Evolutionary conservation across 2,113 vertebrate genomes (phyloP), one percentile per base, ranked within the genome.

Genomic region (Paradoxurus hermaphroditus): DNA sequence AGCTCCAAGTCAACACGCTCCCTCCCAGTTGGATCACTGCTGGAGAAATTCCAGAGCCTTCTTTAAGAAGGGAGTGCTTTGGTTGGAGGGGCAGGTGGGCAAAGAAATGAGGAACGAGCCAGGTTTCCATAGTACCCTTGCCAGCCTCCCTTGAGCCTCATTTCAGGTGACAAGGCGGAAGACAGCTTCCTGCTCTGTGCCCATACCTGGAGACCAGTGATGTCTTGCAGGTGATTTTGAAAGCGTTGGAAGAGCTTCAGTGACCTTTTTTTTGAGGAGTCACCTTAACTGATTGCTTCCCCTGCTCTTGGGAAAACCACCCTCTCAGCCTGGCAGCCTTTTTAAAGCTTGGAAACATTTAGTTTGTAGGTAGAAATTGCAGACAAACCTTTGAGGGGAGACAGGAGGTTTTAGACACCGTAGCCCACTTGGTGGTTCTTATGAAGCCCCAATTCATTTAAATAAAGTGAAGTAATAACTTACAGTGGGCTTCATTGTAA

Each of bases 381-480:
- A 91, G 56, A 29, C 39, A 75, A 29, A 68, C 86, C 72, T 34
- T 19, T 25, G 51, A 94, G 31, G 93, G 53, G 94, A 81, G 31
- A 63, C 79, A 81, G 72, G 68, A 75, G 29, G 65, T 70, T 93
- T 96, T 70, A 87, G 62, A 73, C 29, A 46, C 6, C 3, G 4
- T 1, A 10, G 44, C 36, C 27, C 79, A 53, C 34, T 92, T 65
- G n/a, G 46, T 67, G 56, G 36, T 81, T 92, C 79, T 68, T 92
- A 59, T 85, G 75, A 95, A 97, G 15, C 41, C 25, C 23, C 2
- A 1, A 72, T 70, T 95, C 65, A 78, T 79, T 97, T 72, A 73
- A 83, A 94, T 65, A 93, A 95, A 86, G 90, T 92, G 53, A 95
- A 95, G 73, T 88, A 94, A 73, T 86, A 95, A 87, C 39, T 63